Evolutionary conservation across 2,113 vertebrate genomes (phyloP).

Genomic region (Puma concolor): DNA sequence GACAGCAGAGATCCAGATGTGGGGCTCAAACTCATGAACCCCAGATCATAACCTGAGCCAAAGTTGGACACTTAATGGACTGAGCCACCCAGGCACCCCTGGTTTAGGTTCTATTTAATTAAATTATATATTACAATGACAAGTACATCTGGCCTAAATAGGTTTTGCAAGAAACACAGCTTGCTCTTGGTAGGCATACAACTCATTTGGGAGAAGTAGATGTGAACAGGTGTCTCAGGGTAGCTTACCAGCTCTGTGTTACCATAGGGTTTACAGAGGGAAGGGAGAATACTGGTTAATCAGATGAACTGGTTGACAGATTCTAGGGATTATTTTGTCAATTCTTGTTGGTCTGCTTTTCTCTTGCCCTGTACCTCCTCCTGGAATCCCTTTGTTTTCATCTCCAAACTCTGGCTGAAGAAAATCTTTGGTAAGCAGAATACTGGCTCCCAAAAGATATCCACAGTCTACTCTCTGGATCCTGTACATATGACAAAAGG

Average conservation of each 20-base stretch:
- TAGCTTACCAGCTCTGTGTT: not conserved
- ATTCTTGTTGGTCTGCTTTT: not conserved
- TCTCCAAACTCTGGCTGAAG: not conserved
- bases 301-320: not conserved
- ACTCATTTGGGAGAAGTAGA: not conserved
- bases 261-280: not conserved
- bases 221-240: not conserved
- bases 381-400: not conserved
- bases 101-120: conserved; percentile 34
- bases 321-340: not conserved
- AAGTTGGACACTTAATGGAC: too few species aligned
- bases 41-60: too few species aligned
- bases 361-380: not conserved
- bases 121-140: not conserved
- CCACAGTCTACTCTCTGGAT: not conserved
- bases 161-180: not conserved
- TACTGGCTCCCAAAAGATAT: not conserved
- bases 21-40: too few species aligned
- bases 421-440: not conserved
- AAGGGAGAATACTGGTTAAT: not conserved
- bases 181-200: not conserved
- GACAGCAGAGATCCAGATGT: too few species aligned
- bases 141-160: not conserved
- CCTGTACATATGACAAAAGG: not conserved
- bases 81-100: not conserved